phyloP scores from a whole-genome alignment of 64 coral and sea anemone species.

The Astreopora myriophthalma region DNA sequence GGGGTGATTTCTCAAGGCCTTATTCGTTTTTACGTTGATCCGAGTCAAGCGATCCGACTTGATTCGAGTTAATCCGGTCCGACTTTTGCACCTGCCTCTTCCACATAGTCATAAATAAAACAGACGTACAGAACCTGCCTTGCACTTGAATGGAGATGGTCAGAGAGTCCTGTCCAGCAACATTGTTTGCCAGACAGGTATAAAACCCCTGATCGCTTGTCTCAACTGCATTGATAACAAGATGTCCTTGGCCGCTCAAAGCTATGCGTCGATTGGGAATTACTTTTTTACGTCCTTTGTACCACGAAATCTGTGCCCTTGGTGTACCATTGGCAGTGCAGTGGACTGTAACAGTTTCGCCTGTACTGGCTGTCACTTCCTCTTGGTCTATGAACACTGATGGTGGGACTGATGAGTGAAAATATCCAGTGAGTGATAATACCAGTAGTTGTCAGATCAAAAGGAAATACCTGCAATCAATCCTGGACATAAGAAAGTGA shows the following conservation, averaged over 20 bases:
- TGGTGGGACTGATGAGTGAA: conserved; percentile 61
- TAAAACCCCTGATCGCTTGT: conserved; percentile 81
- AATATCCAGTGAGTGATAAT: neutral
- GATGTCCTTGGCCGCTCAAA: conserved; percentile 74
- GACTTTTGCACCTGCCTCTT: neutral
- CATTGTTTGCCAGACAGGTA: conserved; percentile 80
- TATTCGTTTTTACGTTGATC: too few relatives aligned
- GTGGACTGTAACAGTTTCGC: conserved; percentile 71
- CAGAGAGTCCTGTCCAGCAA: conserved; percentile 70
- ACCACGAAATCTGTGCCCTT: conserved; percentile 58
- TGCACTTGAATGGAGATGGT: conserved; percentile 70
- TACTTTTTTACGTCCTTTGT: conserved; percentile 56
- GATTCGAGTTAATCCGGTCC: too few relatives aligned
- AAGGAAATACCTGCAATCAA: too few relatives aligned
- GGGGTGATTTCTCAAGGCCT: too few relatives aligned
- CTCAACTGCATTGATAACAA: conserved; percentile 85
- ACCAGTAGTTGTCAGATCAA: neutral
- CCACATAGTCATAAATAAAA: neutral
- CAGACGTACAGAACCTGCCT: conserved; percentile 31
- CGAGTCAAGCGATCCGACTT: too few relatives aligned
- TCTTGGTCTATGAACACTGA: conserved; percentile 74
- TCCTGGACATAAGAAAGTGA: too few relatives aligned
- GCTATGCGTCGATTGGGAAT: conserved; percentile 67
- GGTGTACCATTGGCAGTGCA: conserved; percentile 67
- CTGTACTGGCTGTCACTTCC: conserved; percentile 41